Base-by-base conservation (phyloP, 2,113 vertebrate genomes). In the Acanthisitta chloris region DNA sequence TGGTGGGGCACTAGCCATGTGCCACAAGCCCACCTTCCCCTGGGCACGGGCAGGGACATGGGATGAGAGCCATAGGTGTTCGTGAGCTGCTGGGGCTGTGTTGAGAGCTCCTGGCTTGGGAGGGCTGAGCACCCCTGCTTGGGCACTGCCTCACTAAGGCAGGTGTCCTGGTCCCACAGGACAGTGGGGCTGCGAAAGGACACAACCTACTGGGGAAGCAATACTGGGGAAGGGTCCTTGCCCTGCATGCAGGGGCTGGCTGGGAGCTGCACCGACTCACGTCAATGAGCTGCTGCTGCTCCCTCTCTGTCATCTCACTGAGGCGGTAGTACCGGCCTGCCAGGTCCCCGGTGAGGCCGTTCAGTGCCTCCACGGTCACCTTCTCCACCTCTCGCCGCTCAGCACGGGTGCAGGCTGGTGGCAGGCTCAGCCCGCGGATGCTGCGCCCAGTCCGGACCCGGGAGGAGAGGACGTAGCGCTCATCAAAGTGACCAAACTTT, bases 391-490 rank as follows among this genome's bases (percentile, higher is more conserved):
- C 98, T 10, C 98, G 94, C 13, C 98, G 96, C 91, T 99, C 98
- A 0, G 98, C 98, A 0, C 98, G 96, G 23, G 97, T 98, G 79
- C 98, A 99, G 69, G 98, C 98, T 14, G 98, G 98, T 0, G 98
- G 98, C 86, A 99, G 92, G 85, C 98, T 98, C 81, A 99, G 98
- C 45, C 98, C 98, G 0, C 98, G 98, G 91, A 99, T 98, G 88
- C 98, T 99, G 93, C 98, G 98, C 36, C 98, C 98, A 0, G 98
- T 98, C 94, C 99, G 98, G 77, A 99, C 99, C 34, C 99, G 98
- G 5, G 99, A 99, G 0, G 99, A 99, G 92, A 99, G 97, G 89
- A 99, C 99, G 3, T 99, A 99, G 69, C 99, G 98, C 69, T 99
- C 99, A 33, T 99, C 99, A 6, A 99, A 99, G 14, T 97, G 74